phyloP scores from a whole-genome alignment of 2,113 vertebrate species.

The Podarcis muralis region DNA sequence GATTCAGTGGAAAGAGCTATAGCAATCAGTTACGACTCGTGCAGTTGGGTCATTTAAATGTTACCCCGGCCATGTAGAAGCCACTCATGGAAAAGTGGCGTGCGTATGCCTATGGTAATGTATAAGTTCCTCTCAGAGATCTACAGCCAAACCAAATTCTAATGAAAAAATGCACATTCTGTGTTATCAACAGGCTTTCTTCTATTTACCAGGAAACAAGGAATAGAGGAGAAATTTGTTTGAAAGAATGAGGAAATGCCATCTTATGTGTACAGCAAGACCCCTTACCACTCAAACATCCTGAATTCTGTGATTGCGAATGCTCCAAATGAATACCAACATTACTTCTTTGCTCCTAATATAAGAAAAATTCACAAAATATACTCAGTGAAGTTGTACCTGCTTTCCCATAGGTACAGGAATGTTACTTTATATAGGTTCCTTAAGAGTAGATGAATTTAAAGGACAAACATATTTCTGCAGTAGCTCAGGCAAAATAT shows the following conservation, averaged over 20 bases:
- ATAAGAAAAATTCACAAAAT: rapidly evolving
- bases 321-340: neutral
- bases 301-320: neutral
- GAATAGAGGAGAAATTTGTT: neutral
- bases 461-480: neutral
- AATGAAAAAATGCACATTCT: neutral
- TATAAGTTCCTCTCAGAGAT: neutral
- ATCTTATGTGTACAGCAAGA: neutral
- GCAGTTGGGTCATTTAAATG: neutral
- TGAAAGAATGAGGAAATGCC: neutral
- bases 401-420: neutral
- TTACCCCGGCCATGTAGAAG: neutral
- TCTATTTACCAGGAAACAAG: neutral
- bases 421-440: neutral
- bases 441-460: neutral
- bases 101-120: neutral
- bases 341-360: neutral
- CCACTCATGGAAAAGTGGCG: neutral
- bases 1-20: neutral
- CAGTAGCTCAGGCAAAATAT: neutral
- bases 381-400: neutral
- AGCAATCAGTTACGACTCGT: neutral
- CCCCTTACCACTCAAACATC: neutral
- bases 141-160: neutral
- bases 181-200: neutral